Base-by-base conservation (phyloP, 2,797 vertebrate genomes). In the Labeo calbasu region DNA sequence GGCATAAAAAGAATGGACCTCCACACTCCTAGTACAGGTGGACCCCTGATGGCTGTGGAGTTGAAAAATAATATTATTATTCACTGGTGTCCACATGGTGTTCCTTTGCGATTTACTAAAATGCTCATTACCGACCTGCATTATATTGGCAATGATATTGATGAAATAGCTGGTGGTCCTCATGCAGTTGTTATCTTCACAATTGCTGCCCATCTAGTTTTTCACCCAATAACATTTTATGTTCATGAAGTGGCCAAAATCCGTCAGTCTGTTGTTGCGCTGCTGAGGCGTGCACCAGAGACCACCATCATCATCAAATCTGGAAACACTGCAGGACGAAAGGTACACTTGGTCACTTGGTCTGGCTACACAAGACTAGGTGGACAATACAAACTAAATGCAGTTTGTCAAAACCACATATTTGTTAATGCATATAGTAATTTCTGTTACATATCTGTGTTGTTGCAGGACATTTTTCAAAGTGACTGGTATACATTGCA, bases 271-370 rank as follows among this genome's bases (percentile, higher is more conserved):
- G 79, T 81, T 46, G 15, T 59, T 19, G 66, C 51, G 1, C 23
- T 70, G 10, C 36, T 71, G 11, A 57, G 15, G 17, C 69, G 43
- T 17, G 69, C 69, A 17, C 69, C 69, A 71, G 13, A 50, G 69
- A 71, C 43, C 2, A 81, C 23, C 11, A 40, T 81, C 23, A 36
- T 81, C 40, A 81, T 81, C 79, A 81, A 81, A 36, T 57, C 66
- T 71, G 68, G 79, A 17, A 81, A 81, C 66, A 81, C 79, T 28
- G 28, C 48, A 17, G 69, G 46, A 17, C 0, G 25, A 17, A 72
- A 72, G 69, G 69, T 72, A 72, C 69, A 23, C 2, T 2, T 10
- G 43, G 0, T 48, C 1, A 10, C 32, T 32, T 32, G 28, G 28
- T 32, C 28, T 32, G 28, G 4, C 4, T 36, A 5, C 32, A 36